Evolutionary conservation across 1,140 invertebrate genomes (phyloP), one percentile per base, ranked within the genome.

Genomic region (Laupala kohalensis): DNA sequence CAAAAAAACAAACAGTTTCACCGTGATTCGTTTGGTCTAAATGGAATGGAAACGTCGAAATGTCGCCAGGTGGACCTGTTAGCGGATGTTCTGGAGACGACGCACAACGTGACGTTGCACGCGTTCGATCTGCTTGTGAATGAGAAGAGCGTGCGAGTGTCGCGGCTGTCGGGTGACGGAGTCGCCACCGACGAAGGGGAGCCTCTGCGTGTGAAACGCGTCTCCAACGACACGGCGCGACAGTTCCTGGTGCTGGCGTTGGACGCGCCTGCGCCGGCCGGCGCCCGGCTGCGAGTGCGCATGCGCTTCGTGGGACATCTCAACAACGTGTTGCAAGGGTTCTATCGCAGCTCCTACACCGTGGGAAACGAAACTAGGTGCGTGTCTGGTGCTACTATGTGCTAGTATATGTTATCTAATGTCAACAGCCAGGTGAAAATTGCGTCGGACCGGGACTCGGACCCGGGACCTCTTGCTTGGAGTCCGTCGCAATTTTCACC

Each of bases 261-360:
- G 27, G 80, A 82, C 12, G 81, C 86, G 25, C 76, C 81, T 24
- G 78, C 95, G 28, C 78, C 81, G 64, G 79, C 78, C 3, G 89
- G 83, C 5, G 75, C 80, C 62, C 80, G 84, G 71, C 95, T 94
- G 78, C 79, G 86, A 19, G 78, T 95, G 64, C 79, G 85, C 73
- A 86, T 95, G 66, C 85, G 84, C 37, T 95, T 89, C 76, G 81
- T 83, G 2, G 92, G 92, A 4, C 80, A 86, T 25, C 80, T 94
- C 2, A 90, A 90, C 76, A 88, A 93, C 76, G 86, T 90, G 73
- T 79, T 95, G 29, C 87, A 91, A 76, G 94, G 94, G 24, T 95
- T 96, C 79, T 97, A 96, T 78, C 84, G 91, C 73, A 95, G 92
- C 80, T 92, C 89, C 2, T 96, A 96, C 77, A 86, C 83, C 74